Base-by-base conservation (phyloP, 35 echinoderm and acorn worm genomes). In the Chiridota heheva region DNA sequence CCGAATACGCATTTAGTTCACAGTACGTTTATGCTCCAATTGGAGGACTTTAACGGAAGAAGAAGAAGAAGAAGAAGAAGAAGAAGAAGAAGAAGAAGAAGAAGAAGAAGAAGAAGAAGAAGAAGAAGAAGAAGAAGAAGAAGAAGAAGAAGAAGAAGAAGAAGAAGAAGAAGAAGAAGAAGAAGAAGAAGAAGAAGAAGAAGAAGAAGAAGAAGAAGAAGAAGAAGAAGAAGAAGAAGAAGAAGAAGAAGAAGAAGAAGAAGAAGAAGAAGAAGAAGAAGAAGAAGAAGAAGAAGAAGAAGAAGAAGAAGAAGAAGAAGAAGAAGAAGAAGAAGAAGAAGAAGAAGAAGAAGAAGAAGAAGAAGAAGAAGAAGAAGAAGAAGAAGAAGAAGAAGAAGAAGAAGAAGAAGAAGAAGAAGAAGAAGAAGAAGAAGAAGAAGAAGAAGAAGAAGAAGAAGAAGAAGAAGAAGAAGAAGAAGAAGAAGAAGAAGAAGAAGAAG, bases 311-410 rank as follows among this genome's bases (percentile, higher is more conserved):
- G 48, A 53, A 53, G 48, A 53, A 53, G 48, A 53, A 53, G 10
- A 53, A 53, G 48, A 53, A 53, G 10, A 53, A 53, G 48, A 53
- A 53, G 48, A 53, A 53, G 10, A 53, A 53, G 48, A 53, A 53
- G 48, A 53, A 53, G 48, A 53, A 53, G 10, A 53, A 53, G 48
- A 53, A 53, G 48, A 53, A 53, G 48, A 53, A 53, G 48, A 53
- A 53, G 48, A 53, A 53, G 10, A 53, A 53, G 48, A 53, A 53
- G 48, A 53, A 53, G 48, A 53, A 53, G 48, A 53, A 53, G 48
- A 53, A 53, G 48, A 53, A 53, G 48, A 53, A 53, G 48, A 53
- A 53, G 48, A 53, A 53, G 48, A 53, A 53, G 48, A 53, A 53
- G 48, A 53, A 53, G 48, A 53, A 53, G 48, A 53, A 53, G 48